Conservation (phyloP, 2,797 vertebrate genomes). For the Eulemur mongoz region DNA sequence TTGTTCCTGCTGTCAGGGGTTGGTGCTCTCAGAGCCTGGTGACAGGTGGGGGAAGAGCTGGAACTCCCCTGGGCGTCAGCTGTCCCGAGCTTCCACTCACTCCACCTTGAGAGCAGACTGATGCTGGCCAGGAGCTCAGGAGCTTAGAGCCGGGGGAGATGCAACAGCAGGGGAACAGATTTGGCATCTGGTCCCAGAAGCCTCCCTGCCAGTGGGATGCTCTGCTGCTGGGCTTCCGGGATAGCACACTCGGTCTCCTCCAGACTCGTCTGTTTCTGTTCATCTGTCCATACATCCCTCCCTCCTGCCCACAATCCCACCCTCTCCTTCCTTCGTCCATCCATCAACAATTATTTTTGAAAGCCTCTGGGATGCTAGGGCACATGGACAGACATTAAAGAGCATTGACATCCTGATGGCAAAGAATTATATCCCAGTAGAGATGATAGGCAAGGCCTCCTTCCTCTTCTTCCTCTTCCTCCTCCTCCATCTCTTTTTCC, state of each 20-base stretch:
- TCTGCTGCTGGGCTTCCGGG: neutral
- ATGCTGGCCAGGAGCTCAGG: constrained; percentile 48
- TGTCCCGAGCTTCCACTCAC: neutral
- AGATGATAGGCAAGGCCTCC: neutral
- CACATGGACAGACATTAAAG: neutral
- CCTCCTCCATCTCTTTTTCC: neutral
- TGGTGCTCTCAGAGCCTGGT: constrained; percentile 28
- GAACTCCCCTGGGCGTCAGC: constrained; percentile 34
- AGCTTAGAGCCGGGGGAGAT: constrained; percentile 42
- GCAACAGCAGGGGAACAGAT: constrained; percentile 53
- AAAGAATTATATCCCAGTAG: neutral
- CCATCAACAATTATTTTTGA: neutral
- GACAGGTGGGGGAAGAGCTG: constrained; percentile 65
- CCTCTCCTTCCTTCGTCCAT: neutral
- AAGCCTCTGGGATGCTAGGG: neutral
- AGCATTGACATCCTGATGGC: neutral
- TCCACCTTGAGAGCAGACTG: constrained; percentile 52
- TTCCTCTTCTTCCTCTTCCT: neutral
- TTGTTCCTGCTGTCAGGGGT: constrained; percentile 64
- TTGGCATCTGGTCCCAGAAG: constrained; percentile 73
- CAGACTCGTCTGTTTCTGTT: neutral
- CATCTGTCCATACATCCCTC: constrained; percentile 23
- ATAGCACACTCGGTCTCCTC: neutral
- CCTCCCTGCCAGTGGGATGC: constrained; percentile 51
- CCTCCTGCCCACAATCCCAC: neutral